Percentiles rank a stretch among this genome's conserved stretches.
phyloP scores from a whole-genome alignment of 1,140 invertebrate genomes.

The Protaetia brevitarsis region DNA sequence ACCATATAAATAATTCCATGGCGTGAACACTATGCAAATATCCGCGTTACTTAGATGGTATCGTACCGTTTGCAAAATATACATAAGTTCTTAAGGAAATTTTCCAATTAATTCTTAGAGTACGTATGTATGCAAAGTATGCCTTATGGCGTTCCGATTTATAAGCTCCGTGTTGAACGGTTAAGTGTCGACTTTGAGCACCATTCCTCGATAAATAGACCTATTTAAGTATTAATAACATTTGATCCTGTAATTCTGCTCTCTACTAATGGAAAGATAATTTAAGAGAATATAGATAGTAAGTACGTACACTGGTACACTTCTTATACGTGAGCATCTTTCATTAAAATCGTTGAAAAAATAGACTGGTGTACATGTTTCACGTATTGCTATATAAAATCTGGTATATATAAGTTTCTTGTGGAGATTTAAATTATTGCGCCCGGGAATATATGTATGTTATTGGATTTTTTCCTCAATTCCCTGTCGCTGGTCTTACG shows the following conservation, averaged over 20 bases:
- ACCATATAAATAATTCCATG: background rate
- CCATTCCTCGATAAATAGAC: background rate
- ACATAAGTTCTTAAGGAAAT: constrained; percentile 1
- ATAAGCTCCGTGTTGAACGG: background rate
- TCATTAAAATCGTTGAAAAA: no score
- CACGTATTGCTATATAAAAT: no score
- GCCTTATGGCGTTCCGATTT: background rate
- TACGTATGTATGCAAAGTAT: background rate
- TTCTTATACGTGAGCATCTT: no score
- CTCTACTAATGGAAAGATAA: no score
- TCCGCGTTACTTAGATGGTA: background rate
- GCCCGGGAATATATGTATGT: background rate
- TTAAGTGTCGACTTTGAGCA: no score
- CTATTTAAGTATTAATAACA: no score
- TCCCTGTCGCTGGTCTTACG: background rate
- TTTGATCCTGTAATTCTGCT: no score
- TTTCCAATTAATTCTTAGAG: constrained; percentile 6
- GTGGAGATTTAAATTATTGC: no score
- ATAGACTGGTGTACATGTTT: no score
- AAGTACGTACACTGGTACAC: no score
- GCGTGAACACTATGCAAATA: background rate
- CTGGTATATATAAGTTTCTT: no score
- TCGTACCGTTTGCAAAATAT: background rate
- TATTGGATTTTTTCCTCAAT: constrained; percentile 5
- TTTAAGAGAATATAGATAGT: no score